Conservation (phyloP, 2,888 invertebrate species). For the Nebria salina region DNA sequence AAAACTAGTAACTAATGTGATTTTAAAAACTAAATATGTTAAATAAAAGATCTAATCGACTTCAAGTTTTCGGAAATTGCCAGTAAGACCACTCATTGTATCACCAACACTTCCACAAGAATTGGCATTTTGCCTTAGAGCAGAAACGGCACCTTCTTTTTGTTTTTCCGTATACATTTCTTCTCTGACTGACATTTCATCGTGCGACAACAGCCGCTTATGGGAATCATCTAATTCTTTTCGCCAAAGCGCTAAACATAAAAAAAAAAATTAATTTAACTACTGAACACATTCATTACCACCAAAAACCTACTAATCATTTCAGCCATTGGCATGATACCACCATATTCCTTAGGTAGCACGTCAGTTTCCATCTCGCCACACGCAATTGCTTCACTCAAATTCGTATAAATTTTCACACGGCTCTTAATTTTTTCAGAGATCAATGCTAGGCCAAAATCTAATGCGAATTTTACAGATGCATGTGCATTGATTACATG, state of each 20-base stretch:
- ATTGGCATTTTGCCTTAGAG: constrained; percentile 69
- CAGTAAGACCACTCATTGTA: constrained; percentile 75
- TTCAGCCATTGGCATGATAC: constrained; percentile 81
- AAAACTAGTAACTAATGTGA: background rate
- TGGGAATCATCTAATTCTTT: constrained; percentile 71
- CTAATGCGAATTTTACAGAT: constrained; percentile 78
- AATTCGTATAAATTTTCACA: constrained; percentile 71
- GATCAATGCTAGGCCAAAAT: constrained; percentile 80
- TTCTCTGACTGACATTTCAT: constrained; percentile 74
- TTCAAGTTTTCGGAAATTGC: constrained; percentile 81
- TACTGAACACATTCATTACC: background rate
- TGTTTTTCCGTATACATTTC: constrained; percentile 77
- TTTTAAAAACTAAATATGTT: background rate
- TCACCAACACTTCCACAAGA: constrained; percentile 73
- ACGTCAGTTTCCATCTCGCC: constrained; percentile 61
- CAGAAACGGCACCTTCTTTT: constrained; percentile 78
- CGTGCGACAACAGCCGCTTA: constrained; percentile 71
- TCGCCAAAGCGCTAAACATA: constrained; percentile 72
- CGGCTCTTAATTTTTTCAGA: constrained; percentile 81
- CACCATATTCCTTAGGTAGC: constrained; percentile 84
- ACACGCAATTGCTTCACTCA: constrained; percentile 66
- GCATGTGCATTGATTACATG: constrained; percentile 80
- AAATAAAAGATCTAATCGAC: constrained; percentile 69
- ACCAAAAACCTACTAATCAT: constrained; percentile 75
- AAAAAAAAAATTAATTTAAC: background rate